A percentile compares a stretch with the other conserved stretches of the same genome.
Evolutionary conservation across 2,888 invertebrate genomes (phyloP).

Genomic region (Tortricodes alternella): DNA sequence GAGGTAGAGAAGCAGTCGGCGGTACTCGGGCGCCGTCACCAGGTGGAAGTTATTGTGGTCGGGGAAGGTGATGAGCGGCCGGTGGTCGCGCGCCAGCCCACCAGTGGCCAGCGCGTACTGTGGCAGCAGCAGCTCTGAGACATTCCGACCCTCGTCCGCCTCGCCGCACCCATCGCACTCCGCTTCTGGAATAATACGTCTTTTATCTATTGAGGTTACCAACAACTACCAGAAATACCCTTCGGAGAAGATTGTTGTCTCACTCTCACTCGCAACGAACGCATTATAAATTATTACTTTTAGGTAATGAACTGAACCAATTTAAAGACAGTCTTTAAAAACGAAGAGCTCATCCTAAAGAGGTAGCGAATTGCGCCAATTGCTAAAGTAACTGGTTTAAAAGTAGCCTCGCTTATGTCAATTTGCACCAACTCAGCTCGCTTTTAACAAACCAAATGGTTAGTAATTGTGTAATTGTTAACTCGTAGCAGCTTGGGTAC

Average conservation of each 20-base stretch:
- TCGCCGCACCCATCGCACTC: slow-evolving; percentile 81
- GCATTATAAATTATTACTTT: too few species aligned
- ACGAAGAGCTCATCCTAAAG: neutral
- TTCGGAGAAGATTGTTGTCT: too few species aligned
- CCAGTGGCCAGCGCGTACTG: slow-evolving; percentile 96
- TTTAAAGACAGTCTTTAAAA: neutral
- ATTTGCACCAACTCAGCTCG: neutral
- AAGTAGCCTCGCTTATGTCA: neutral
- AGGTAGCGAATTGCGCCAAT: neutral
- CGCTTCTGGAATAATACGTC: slow-evolving; percentile 64
- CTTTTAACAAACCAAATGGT: neutral
- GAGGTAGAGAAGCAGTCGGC: slow-evolving; percentile 95
- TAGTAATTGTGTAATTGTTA: too few species aligned
- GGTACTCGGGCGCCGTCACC: slow-evolving; percentile 93
- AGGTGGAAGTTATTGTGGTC: slow-evolving; percentile 94
- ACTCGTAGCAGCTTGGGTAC: too few species aligned
- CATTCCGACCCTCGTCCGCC: slow-evolving; percentile 88
- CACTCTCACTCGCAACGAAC: too few species aligned
- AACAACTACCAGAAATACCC: too few species aligned
- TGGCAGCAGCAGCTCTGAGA: slow-evolving; percentile 92
- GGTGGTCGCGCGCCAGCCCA: slow-evolving; percentile 96
- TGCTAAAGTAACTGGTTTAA: neutral
- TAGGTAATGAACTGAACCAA: neutral
- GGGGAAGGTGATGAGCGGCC: slow-evolving; percentile 96
- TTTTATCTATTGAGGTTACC: too few species aligned